Evolutionary conservation across 2,113 vertebrate genomes (phyloP).

Genomic region (Nymphicus hollandicus): DNA sequence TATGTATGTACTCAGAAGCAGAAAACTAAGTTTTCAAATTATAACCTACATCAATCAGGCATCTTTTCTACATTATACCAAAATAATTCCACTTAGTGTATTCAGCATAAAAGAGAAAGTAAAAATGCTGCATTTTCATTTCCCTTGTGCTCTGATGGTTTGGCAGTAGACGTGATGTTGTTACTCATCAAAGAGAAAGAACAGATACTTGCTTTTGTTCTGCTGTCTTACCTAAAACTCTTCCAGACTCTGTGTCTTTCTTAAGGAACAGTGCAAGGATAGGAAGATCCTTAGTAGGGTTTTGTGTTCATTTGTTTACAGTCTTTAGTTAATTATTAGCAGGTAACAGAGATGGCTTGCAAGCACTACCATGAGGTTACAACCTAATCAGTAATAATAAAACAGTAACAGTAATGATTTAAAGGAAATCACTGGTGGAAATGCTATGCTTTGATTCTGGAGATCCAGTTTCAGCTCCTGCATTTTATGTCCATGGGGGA

Average conservation of each 20-base stretch:
- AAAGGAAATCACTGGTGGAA: neutral
- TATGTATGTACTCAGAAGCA: slow-evolving; percentile 32
- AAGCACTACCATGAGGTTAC: neutral
- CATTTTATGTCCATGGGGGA: neutral
- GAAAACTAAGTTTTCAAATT: slow-evolving; percentile 60
- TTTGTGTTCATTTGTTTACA: neutral
- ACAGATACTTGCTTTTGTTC: neutral
- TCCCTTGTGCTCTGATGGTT: neutral
- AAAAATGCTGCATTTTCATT: slow-evolving; percentile 37
- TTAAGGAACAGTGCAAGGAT: neutral
- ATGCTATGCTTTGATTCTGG: neutral
- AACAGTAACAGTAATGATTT: neutral
- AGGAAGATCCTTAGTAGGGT: neutral
- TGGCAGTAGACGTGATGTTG: neutral
- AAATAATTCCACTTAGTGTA: slow-evolving; percentile 24
- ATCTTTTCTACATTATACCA: slow-evolving; percentile 19
- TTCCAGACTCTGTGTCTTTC: neutral
- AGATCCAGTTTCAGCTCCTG: neutral
- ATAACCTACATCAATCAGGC: slow-evolving; percentile 41
- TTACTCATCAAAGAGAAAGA: neutral
- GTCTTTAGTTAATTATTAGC: neutral
- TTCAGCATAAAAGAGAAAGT: neutral
- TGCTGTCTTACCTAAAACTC: neutral
- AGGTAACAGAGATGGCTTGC: neutral
- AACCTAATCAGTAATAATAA: neutral